Evolutionary conservation across 2,797 vertebrate species (phyloP).

Genomic region (Numenius phaeopus): DNA sequence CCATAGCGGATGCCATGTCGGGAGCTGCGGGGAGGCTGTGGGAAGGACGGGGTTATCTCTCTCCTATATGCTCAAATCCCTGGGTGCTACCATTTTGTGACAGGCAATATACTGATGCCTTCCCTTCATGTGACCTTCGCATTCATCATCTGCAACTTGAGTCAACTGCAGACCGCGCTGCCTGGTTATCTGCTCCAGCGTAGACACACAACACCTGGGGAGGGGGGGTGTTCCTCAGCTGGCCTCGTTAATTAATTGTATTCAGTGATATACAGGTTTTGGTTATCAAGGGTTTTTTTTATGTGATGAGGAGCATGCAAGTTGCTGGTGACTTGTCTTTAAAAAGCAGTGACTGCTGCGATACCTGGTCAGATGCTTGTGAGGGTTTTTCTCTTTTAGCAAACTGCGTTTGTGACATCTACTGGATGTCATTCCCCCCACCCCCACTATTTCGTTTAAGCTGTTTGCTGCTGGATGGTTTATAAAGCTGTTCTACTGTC

Average conservation of each 20-base stretch:
- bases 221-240: neutral
- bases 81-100: slow-evolving; percentile 55
- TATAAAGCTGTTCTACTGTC: neutral
- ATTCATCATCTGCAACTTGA: slow-evolving; percentile 49
- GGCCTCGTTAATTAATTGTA: neutral
- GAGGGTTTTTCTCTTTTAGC: neutral
- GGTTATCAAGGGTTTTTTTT: neutral
- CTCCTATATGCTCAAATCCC: neutral
- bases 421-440: neutral
- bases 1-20: slow-evolving; percentile 43
- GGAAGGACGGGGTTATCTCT: slow-evolving; percentile 21
- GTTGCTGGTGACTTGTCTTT: neutral
- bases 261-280: neutral
- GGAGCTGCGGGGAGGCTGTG: slow-evolving; percentile 10
- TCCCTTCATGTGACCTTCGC: slow-evolving; percentile 69
- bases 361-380: neutral
- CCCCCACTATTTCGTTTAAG: neutral
- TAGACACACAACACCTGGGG: slow-evolving; percentile 6
- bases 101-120: neutral
- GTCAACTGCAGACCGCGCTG: neutral
- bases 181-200: neutral
- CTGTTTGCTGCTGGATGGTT: neutral
- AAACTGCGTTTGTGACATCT: neutral
- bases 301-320: accelerated
- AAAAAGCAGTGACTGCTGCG: neutral